Conservation (phyloP, 2,113 vertebrate species). For the Planiliza haematocheilus region DNA sequence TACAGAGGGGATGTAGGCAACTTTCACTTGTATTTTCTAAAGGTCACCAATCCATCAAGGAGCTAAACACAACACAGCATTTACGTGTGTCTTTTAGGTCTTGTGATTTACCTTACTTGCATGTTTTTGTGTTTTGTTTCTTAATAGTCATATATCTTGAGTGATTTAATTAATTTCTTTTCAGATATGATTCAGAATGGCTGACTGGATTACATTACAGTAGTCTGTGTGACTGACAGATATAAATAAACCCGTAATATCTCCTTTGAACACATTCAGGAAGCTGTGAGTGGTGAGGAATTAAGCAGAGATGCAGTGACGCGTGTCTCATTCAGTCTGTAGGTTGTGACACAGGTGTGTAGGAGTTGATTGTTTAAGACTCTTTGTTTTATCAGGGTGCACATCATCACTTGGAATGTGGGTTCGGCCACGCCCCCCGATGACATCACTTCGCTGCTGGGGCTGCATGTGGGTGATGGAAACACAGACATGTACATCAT, state of each 20-base stretch:
- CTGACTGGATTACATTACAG: too few relatives aligned
- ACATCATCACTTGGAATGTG: constrained; percentile 97
- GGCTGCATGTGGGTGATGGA: constrained; percentile 88
- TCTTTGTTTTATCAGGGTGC: constrained; percentile 85
- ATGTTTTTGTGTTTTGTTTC: not conserved
- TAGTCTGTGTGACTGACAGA: too few relatives aligned
- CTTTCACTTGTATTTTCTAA: not conserved
- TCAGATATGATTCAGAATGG: too few relatives aligned
- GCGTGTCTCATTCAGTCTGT: constrained; percentile 14
- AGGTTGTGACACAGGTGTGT: constrained; percentile 10
- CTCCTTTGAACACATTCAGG: too few relatives aligned
- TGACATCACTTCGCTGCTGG: constrained; percentile 92
- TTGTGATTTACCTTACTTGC: not conserved
- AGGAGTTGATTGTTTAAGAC: constrained; percentile 9
- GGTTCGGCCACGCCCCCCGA: constrained; percentile 93
- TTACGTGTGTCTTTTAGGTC: too few relatives aligned
- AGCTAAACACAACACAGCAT: too few relatives aligned
- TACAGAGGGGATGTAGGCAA: not conserved
- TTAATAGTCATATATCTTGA: too few relatives aligned
- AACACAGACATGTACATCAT: constrained; percentile 95
- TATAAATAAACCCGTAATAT: too few relatives aligned
- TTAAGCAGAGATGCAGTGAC: too few relatives aligned
- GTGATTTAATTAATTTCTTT: too few relatives aligned
- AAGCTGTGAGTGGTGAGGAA: not conserved
- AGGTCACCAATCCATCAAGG: too few relatives aligned